Evolutionary conservation across 2,113 vertebrate species (phyloP).

Genomic region (Danio rerio): DNA sequence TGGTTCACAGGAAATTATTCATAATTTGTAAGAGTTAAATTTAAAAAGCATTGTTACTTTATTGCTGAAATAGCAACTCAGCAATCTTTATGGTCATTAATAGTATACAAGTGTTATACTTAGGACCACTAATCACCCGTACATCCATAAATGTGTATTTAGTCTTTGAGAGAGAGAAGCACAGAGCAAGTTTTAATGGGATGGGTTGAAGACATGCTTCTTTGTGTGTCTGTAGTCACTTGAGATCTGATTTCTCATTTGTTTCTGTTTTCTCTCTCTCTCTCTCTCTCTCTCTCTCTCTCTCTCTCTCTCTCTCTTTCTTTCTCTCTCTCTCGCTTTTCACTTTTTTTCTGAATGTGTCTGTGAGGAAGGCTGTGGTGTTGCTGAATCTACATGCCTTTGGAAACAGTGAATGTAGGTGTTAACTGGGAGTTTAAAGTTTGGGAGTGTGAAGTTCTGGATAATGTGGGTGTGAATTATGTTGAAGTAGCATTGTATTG

Average conservation of each 20-base stretch:
- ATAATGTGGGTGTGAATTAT: background rate
- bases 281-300: no score
- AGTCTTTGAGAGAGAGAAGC: background rate
- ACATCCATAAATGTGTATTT: background rate
- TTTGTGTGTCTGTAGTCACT: background rate
- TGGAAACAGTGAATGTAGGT: background rate
- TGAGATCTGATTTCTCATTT: constrained; percentile 11
- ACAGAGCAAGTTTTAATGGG: constrained; percentile 15
- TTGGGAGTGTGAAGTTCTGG: background rate
- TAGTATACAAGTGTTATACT: background rate
- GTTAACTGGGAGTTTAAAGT: background rate
- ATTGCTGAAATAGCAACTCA: background rate
- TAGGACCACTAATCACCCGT: background rate
- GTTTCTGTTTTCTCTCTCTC: background rate
- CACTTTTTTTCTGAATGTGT: background rate
- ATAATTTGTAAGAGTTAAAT: background rate
- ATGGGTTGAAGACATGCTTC: background rate
- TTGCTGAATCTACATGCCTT: constrained; percentile 6
- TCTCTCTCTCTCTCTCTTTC: no score
- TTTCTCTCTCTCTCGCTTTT: no score
- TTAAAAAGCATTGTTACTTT: background rate
- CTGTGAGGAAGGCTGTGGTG: background rate
- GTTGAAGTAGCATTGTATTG: background rate
- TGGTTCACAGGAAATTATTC: no score
- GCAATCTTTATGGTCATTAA: background rate